A percentile compares a stretch with the other conserved stretches of the same genome.
phyloP scores from a whole-genome alignment of 2,888 invertebrate genomes.

The Neuroscelio doddi region DNA sequence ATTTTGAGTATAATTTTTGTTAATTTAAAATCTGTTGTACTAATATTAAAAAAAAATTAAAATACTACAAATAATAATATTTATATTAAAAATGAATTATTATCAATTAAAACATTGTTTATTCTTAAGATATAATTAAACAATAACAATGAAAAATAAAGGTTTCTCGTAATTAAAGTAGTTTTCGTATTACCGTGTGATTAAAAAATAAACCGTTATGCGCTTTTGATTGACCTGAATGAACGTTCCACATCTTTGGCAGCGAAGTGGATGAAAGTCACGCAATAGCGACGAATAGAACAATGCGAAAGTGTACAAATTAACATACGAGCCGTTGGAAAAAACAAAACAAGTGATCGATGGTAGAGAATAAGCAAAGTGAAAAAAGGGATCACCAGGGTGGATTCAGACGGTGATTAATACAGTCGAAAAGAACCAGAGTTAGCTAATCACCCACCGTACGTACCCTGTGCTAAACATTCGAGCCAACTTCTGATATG shows the following conservation, averaged over 20 bases:
- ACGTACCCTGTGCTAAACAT: slow-evolving; percentile 25
- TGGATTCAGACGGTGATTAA: slow-evolving; percentile 19
- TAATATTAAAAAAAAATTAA: no score
- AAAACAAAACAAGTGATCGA: slow-evolving; percentile 24
- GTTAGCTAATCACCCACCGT: slow-evolving; percentile 11
- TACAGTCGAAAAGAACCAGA: slow-evolving; percentile 14
- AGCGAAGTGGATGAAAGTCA: slow-evolving; percentile 38
- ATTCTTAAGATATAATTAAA: no score
- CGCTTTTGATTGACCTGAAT: slow-evolving; percentile 38
- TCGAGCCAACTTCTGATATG: slow-evolving; percentile 41
- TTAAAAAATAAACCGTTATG: slow-evolving; percentile 21
- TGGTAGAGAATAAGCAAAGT: slow-evolving; percentile 21
- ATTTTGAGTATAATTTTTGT: no score
- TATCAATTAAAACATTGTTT: no score
- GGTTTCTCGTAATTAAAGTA: neutral
- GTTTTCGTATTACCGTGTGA: no score
- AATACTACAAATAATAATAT: no score
- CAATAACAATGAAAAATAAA: no score
- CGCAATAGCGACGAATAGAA: slow-evolving; percentile 41
- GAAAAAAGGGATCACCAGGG: slow-evolving; percentile 13
- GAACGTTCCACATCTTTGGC: slow-evolving; percentile 32
- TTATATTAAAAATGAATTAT: no score
- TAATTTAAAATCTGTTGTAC: no score
- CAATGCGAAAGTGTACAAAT: slow-evolving; percentile 33
- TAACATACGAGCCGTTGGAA: slow-evolving; percentile 33